Percentiles rank a stretch among this genome's conserved stretches.
Evolutionary conservation across 2,113 vertebrate species (phyloP).

Genomic region (Empidonax alnorum): DNA sequence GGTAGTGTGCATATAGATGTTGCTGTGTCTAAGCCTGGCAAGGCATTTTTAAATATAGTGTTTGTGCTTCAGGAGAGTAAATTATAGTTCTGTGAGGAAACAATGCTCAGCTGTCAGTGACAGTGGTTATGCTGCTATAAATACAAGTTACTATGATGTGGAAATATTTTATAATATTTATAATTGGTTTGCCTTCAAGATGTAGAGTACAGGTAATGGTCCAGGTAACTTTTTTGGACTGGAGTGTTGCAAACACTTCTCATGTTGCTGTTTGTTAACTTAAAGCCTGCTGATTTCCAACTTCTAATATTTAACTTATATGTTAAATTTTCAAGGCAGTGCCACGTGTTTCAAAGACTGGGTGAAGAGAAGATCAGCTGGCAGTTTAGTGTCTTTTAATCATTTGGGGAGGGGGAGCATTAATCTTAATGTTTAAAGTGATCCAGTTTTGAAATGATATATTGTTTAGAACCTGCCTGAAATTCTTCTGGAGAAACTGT

Average conservation of each 20-base stretch:
- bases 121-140: not conserved
- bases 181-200: not conserved
- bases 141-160: not conserved
- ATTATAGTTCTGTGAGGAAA: not conserved
- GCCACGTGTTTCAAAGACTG: not conserved
- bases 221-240: not conserved
- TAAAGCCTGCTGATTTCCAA: not conserved
- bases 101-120: not conserved
- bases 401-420: conserved; percentile 53
- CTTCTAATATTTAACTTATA: not conserved
- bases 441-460: conserved; percentile 74
- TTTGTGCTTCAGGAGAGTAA: not conserved
- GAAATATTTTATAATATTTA: not conserved
- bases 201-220: not conserved
- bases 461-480: conserved; percentile 71
- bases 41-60: not conserved
- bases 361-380: conserved; percentile 17
- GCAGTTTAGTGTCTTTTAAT: conserved; percentile 40
- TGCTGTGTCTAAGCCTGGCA: not conserved
- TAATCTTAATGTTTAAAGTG: conserved; percentile 76
- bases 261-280: not conserved
- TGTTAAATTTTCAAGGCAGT: not conserved
- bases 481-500: conserved; percentile 76
- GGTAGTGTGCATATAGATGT: too few relatives aligned
- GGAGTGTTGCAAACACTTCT: not conserved